A percentile compares a stretch with the other conserved stretches of the same genome.
These are phyloP conservation scores for Sphecodes monilicornis DNA, from an alignment of 2,888 invertebrate genomes.

Conservation along the genomic window DNA sequence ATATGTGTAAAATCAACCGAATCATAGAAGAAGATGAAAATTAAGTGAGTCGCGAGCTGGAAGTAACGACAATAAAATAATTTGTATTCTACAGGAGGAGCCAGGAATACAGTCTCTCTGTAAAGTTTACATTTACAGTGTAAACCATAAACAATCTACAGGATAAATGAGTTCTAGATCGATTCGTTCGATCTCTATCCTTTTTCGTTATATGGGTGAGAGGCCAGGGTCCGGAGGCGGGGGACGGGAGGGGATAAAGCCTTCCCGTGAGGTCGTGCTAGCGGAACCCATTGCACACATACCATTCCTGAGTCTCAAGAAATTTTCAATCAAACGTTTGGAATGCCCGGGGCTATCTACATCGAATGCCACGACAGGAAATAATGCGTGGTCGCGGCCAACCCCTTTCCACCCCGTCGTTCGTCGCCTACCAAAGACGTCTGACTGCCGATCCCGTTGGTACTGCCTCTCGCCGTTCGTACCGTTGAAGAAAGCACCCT, in stretches of 20 bases:
- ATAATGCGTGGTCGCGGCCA: slow-evolving; percentile 79
- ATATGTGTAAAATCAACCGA: background rate
- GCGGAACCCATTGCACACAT: slow-evolving; percentile 69
- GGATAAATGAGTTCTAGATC: slow-evolving; percentile 33
- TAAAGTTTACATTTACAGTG: background rate
- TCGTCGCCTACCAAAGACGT: slow-evolving; percentile 32
- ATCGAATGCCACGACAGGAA: slow-evolving; percentile 73
- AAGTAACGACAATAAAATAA: background rate
- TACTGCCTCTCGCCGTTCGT: slow-evolving; percentile 36
- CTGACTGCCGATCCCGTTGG: slow-evolving; percentile 48
- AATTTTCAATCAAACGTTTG: slow-evolving; percentile 84
- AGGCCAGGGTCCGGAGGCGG: background rate
- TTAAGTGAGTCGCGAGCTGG: background rate
- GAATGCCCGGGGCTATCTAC: slow-evolving; percentile 79
- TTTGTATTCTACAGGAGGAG: no score
- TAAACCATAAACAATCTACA: background rate
- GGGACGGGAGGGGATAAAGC: slow-evolving; percentile 46
- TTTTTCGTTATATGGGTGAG: slow-evolving; percentile 23
- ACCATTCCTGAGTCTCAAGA: slow-evolving; percentile 81
- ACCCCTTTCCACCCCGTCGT: slow-evolving; percentile 40
- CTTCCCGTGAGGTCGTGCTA: slow-evolving; percentile 51
- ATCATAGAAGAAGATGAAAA: background rate
- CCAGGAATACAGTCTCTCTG: no score
- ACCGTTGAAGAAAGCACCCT: slow-evolving; percentile 63
- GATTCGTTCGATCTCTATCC: slow-evolving; percentile 52